These are phyloP conservation scores for Isichthys henryi DNA, from an alignment of 2,113 vertebrate genomes.

Conservation along the genomic window DNA sequence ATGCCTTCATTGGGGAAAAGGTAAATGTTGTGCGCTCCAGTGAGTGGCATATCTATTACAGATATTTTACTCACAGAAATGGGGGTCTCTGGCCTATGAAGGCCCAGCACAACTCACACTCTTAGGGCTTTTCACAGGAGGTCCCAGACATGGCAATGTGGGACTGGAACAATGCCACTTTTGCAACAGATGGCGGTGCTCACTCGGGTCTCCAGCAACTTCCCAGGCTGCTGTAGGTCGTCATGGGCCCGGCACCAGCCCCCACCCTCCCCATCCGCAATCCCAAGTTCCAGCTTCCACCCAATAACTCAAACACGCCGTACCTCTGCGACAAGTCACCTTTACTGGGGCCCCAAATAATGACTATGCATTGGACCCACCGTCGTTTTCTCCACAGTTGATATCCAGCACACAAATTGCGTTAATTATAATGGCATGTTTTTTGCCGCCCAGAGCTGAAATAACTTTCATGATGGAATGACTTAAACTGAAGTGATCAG, in stretches of 20 bases:
- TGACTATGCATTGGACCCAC: conserved; percentile 35
- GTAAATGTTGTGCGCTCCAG: conserved; percentile 17
- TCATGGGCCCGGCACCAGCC: conserved; percentile 4
- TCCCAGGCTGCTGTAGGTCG: conserved; percentile 44
- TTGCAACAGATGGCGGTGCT: conserved; percentile 46
- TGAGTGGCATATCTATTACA: conserved; percentile 53
- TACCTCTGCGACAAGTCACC: conserved; percentile 37
- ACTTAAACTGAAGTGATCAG: conserved; percentile 37
- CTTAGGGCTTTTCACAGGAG: conserved; percentile 32
- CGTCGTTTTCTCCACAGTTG: conserved; percentile 2
- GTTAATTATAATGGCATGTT: conserved; percentile 25
- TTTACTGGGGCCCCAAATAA: conserved; percentile 37
- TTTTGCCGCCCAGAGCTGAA: conserved; percentile 36
- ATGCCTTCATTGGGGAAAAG: conserved; percentile 15
- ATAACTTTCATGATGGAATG: conserved; percentile 40
- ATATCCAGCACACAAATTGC: conserved; percentile 28
- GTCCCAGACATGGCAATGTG: conserved; percentile 41
- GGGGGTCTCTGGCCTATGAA: conserved; percentile 34
- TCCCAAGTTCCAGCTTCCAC: not conserved
- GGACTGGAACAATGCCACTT: conserved; percentile 43
- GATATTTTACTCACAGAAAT: conserved; percentile 55
- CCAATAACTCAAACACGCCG: conserved; percentile 38
- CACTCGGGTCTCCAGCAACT: conserved; percentile 31
- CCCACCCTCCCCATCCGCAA: not conserved
- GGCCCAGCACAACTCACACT: conserved; percentile 27